phyloP scores from a whole-genome alignment of 64 coral and sea anemone species.

The Stichodactyla mertensii region DNA sequence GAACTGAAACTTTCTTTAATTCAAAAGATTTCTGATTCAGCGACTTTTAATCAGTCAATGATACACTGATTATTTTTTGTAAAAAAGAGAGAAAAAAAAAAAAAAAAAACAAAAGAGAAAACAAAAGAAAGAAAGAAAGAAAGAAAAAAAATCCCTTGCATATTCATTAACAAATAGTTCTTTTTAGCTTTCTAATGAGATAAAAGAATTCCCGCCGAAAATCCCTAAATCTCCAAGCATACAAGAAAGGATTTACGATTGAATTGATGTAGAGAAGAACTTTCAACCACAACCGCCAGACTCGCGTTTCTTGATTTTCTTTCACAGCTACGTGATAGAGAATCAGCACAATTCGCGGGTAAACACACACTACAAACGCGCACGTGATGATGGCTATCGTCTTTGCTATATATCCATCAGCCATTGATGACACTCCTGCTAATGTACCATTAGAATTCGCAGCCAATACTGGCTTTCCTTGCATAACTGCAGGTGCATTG shows the following conservation, averaged over 20 bases:
- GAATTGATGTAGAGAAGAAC: conserved; percentile 46
- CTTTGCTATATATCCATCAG: conserved; percentile 38
- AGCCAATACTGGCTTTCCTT: neutral
- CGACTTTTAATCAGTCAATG: too few relatives aligned
- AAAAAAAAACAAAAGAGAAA: neutral
- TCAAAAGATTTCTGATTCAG: too few relatives aligned
- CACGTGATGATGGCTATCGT: conserved; percentile 49
- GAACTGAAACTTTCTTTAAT: too few relatives aligned
- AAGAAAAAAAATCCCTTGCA: neutral
- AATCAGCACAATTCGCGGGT: conserved; percentile 45
- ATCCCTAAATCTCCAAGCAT: conserved; percentile 58
- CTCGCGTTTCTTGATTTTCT: conserved; percentile 27
- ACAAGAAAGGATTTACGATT: conserved; percentile 38
- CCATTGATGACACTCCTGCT: neutral
- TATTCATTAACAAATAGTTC: neutral
- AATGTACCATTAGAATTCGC: neutral
- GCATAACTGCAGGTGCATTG: too few relatives aligned
- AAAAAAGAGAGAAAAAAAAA: neutral
- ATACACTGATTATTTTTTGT: too few relatives aligned
- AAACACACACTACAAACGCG: conserved; percentile 31
- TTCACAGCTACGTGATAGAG: conserved; percentile 38
- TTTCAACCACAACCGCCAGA: conserved; percentile 33
- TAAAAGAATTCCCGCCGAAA: conserved; percentile 37
- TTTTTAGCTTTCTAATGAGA: conserved; percentile 12
- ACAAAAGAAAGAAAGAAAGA: neutral